These are phyloP conservation scores for Spicauda simplicius DNA, from an alignment of 2,888 invertebrate species.

Conservation along the genomic window DNA sequence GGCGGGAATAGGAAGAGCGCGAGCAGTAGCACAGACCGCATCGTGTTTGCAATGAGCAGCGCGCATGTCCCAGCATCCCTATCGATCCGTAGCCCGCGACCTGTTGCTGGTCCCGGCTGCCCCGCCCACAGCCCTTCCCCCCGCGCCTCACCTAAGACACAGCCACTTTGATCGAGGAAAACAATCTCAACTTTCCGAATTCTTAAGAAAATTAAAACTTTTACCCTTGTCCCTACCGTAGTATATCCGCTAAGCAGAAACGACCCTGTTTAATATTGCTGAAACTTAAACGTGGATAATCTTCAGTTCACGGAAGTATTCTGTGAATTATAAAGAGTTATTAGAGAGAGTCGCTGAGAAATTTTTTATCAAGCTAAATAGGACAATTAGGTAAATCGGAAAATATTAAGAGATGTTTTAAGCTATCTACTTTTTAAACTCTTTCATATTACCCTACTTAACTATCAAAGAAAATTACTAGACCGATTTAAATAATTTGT, in stretches of 20 bases:
- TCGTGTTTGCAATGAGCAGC: conserved; percentile 61
- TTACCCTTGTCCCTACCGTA: conserved; percentile 41
- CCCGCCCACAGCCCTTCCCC: conserved; percentile 51
- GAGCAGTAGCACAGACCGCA: conserved; percentile 74
- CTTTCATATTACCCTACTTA: too few species aligned
- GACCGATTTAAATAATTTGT: too few species aligned
- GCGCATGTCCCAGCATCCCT: conserved; percentile 79
- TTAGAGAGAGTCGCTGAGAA: neutral
- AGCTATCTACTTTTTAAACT: too few species aligned
- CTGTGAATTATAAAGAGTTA: conserved; percentile 4
- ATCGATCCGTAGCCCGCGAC: conserved; percentile 73
- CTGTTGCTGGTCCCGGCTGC: conserved; percentile 72
- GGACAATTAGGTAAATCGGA: too few species aligned
- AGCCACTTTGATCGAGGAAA: conserved; percentile 72
- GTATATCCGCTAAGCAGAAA: conserved; percentile 27
- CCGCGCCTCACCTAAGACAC: conserved; percentile 47
- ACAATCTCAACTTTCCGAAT: conserved; percentile 78
- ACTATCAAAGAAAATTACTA: too few species aligned
- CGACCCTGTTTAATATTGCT: conserved; percentile 42
- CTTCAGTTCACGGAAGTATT: neutral
- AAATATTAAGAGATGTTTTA: too few species aligned
- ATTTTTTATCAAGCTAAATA: neutral
- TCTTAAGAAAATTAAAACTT: conserved; percentile 76
- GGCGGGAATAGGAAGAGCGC: conserved; percentile 66
- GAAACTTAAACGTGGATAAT: conserved; percentile 36